Percentiles rank a stretch among this genome's conserved stretches.
phyloP scores from a whole-genome alignment of 2,797 vertebrate species.

The Kryptopterus vitreolus region DNA sequence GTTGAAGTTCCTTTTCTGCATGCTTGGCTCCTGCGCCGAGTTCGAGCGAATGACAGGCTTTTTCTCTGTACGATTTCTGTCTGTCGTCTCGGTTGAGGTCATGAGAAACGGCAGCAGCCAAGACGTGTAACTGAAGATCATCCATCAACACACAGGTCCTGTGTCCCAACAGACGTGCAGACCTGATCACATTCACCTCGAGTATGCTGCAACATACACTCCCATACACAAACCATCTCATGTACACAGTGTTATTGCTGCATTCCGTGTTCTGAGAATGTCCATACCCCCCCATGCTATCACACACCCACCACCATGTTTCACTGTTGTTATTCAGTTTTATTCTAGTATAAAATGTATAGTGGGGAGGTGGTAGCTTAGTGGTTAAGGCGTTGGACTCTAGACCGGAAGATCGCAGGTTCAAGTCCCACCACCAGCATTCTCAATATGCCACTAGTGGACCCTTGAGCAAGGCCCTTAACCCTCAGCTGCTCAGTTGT shows the following conservation, averaged over 20 bases:
- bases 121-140: constrained; percentile 27
- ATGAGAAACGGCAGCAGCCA: constrained; percentile 44
- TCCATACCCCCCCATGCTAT: not conserved
- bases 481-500: too few relatives aligned
- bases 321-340: not conserved
- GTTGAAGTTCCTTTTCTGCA: not conserved
- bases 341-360: not conserved
- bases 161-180: constrained; percentile 49
- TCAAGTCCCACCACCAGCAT: too few relatives aligned
- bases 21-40: not conserved
- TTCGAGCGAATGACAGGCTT: not conserved
- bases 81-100: not conserved
- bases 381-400: too few relatives aligned
- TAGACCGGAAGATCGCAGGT: too few relatives aligned
- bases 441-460: too few relatives aligned
- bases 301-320: not conserved
- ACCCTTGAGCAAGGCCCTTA: too few relatives aligned
- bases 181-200: not conserved
- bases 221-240: not conserved
- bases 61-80: not conserved
- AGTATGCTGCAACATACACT: not conserved
- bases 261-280: too few relatives aligned
- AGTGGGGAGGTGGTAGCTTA: too few relatives aligned
- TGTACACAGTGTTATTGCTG: not conserved
- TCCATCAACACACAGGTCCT: constrained; percentile 47